A percentile compares a stretch with the other conserved stretches of the same genome.
Conservation (phyloP, 1,140 invertebrate genomes). For the Panagrolaimus sp. region DNA sequence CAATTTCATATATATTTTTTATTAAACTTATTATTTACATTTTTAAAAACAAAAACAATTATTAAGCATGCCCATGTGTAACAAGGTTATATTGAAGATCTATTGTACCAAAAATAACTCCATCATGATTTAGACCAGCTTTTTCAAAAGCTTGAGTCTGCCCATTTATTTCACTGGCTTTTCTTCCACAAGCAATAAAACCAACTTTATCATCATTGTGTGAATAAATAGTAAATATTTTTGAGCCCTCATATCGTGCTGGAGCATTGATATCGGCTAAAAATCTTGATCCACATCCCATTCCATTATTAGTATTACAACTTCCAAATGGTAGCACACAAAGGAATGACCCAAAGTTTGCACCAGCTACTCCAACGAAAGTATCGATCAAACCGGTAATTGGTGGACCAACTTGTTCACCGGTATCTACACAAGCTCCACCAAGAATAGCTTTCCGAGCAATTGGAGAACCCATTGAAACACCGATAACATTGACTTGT, state of each 20-base stretch:
- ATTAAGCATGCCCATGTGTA: slow-evolving; percentile 21
- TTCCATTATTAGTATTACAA: slow-evolving; percentile 44
- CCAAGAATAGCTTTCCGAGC: slow-evolving; percentile 54
- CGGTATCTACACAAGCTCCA: slow-evolving; percentile 44
- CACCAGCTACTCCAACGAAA: slow-evolving; percentile 45
- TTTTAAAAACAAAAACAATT: not conserved
- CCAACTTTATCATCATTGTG: slow-evolving; percentile 51
- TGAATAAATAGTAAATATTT: slow-evolving; percentile 43
- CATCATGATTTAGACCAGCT: slow-evolving; percentile 43
- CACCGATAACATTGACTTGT: slow-evolving; percentile 53
- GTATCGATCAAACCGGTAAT: slow-evolving; percentile 39
- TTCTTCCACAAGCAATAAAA: slow-evolving; percentile 36
- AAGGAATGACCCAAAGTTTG: slow-evolving; percentile 44
- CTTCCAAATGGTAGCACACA: slow-evolving; percentile 44
- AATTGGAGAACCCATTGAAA: slow-evolving; percentile 57
- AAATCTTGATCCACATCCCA: slow-evolving; percentile 37
- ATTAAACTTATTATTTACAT: too few species aligned
- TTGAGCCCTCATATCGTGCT: slow-evolving; percentile 31
- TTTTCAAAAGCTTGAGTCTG: slow-evolving; percentile 40
- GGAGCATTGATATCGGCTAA: slow-evolving; percentile 41
- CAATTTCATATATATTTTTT: too few species aligned
- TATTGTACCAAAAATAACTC: slow-evolving; percentile 43
- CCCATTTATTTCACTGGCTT: slow-evolving; percentile 38
- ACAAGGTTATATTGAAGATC: slow-evolving; percentile 44
- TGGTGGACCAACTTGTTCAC: slow-evolving; percentile 40